Base-by-base conservation (phyloP, 2,113 vertebrate species). In the Clarias gariepinus region DNA sequence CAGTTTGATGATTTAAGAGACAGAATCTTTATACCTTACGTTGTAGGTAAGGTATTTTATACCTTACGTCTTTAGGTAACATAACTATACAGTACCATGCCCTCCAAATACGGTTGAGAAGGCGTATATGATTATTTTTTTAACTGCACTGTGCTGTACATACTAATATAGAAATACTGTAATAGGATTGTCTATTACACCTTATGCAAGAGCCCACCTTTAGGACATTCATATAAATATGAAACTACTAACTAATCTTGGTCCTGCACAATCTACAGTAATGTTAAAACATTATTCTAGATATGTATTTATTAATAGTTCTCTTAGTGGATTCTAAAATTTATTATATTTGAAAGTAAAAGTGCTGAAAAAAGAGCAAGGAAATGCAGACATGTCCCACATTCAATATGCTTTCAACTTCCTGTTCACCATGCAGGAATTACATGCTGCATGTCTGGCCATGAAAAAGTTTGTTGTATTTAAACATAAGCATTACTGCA, bases 381-480 rank as follows among this genome's bases (percentile, higher is more conserved):
- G 16, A 73, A 71, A 73, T 21, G 33, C 19, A 23, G 10, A 41
- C 9, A 55, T 58, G 52, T 85, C 85, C 80, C 57, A 58, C 79
- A 77, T 36, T 36, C 85, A 58, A 76, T 25, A 2, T 82, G 78
- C 86, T 0, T 85, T 84, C 36, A 85, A 81, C 86, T 81, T 63
- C 85, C 81, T 58, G 2, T 85, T 41, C 82, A 87, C 88, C 84
- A 76, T 86, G 85, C 74, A 68, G 88, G 85, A 92, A 84, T 86
- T 77, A 79, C 68, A 89, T 77, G 66, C 77, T 86, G 83, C 85
- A 68, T 85, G 71, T 82, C 84, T 87, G 53, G 85, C 90, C 86
- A 88, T 47, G 66, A 86, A 76, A 13, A 28, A 36, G 80, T 88
- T 89, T 82, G 47, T 88, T 90, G 86, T 28, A 58, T 88, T 89